Evolutionary conservation across 1,140 invertebrate species (phyloP).

Genomic region (Eciton burchellii): DNA sequence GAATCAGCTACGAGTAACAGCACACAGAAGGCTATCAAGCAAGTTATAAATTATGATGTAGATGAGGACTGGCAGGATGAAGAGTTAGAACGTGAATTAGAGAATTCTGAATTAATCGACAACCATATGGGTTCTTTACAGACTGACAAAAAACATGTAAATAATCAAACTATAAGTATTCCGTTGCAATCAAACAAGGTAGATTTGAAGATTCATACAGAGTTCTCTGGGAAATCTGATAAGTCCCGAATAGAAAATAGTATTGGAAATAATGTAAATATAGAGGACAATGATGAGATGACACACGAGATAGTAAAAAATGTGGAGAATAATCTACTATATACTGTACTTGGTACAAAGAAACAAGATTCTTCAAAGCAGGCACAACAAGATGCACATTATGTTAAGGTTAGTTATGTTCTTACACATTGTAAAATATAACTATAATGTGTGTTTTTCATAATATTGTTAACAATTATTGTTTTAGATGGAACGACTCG

Average conservation of each 20-base stretch:
- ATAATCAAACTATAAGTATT: constrained; percentile 51
- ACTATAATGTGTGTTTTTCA: neutral
- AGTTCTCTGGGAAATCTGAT: constrained; percentile 29
- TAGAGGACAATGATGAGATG: constrained; percentile 71
- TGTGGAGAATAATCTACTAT: constrained; percentile 83
- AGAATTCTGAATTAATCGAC: constrained; percentile 22
- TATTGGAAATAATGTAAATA: constrained; percentile 65
- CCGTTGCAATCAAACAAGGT: constrained; percentile 48
- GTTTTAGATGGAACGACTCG: constrained; percentile 80
- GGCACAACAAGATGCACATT: constrained; percentile 72
- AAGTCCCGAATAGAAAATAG: constrained; percentile 52
- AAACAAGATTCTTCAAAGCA: constrained; percentile 73
- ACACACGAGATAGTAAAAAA: constrained; percentile 81
- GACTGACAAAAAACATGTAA: constrained; percentile 47
- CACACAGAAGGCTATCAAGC: constrained; percentile 54
- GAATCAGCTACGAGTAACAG: neutral
- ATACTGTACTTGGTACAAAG: constrained; percentile 83
- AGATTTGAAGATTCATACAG: constrained; percentile 42
- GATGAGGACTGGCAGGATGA: constrained; percentile 83
- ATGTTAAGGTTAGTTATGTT: constrained; percentile 79
- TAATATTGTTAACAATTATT: constrained; percentile 25
- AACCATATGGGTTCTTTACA: constrained; percentile 34
- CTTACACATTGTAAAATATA: constrained; percentile 27
- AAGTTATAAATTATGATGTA: constrained; percentile 78
- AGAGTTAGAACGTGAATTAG: constrained; percentile 75